Base-by-base conservation (phyloP, 2,113 vertebrate genomes). In the Nibea albiflora region DNA sequence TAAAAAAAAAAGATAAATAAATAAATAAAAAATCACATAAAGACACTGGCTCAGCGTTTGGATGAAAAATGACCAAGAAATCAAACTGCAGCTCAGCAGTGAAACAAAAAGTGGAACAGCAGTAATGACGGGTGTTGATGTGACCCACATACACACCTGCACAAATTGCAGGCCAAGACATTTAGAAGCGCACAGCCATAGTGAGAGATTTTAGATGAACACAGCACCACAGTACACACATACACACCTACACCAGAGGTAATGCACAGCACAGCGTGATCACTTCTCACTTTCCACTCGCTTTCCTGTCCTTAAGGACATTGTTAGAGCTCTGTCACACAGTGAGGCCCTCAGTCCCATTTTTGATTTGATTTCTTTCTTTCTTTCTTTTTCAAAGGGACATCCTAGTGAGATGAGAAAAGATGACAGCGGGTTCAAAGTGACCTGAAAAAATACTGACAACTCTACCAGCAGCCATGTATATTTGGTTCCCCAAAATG, bases 11-110 rank as follows among this genome's bases (percentile, higher is more conserved):
- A 39, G 1, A 35, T 35, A 35, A 35, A 35, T 35, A 35, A 35
- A 35, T 7, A 7, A 35, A 35, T 7, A 31, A 57, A 49, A 46
- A 15, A 2, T 49, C 53, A 75, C 26, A 58, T 28, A 39, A 28
- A 57, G 24, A 63, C 60, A 68, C 62, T 46, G 73, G 53, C 72
- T 72, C 44, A 20, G 66, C 9, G 31, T 68, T 50, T 52, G 35
- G 42, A 76, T 76, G 15, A 83, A 80, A 85, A 78, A 70, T 42
- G 44, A 63, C 75, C 72, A 76, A 73, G 17, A 82, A 76, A 82
- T 68, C 42, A 54, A 76, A 53, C n/a, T 46, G 9, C 31, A 62
- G 46, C 49, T 8, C 49, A 65, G 72, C 35, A 75, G 50, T 64
- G 42, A 44, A 71, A 67, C 16, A 62, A 16, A 75, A 83, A 81